A percentile compares a stretch with the other conserved stretches of the same genome.
phyloP scores from a whole-genome alignment of 2,888 invertebrate species.

The Caenorhabditis uteleia region DNA sequence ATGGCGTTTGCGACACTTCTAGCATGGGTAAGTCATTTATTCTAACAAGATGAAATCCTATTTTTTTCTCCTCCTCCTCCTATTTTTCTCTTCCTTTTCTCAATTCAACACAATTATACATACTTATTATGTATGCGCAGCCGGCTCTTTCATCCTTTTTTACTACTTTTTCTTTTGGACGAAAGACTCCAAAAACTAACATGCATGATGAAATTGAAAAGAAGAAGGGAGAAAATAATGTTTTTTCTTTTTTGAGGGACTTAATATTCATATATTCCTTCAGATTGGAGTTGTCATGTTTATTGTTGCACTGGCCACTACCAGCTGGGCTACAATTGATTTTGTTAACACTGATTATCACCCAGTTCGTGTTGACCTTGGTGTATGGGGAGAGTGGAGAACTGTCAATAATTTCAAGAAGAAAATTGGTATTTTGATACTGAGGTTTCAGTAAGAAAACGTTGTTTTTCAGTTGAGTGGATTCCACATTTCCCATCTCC shows the following conservation, averaged over 20 bases:
- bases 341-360: conserved; percentile 60
- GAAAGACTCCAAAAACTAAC: too few species aligned
- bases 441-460: neutral
- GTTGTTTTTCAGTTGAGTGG: conserved; percentile 64
- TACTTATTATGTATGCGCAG: too few species aligned
- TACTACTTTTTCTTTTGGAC: too few species aligned
- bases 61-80: neutral
- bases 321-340: conserved; percentile 61
- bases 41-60: too few species aligned
- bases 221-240: too few species aligned
- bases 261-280: too few species aligned
- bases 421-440: conserved; percentile 8
- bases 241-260: too few species aligned
- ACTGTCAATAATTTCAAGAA: conserved; percentile 38
- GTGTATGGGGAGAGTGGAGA: conserved; percentile 68
- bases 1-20: conserved; percentile 42
- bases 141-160: too few species aligned
- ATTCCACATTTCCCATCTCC: conserved; percentile 68
- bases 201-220: too few species aligned
- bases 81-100: too few species aligned
- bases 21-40: conserved; percentile 43
- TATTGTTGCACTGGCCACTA: conserved; percentile 56
- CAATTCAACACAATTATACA: too few species aligned
- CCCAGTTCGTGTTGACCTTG: conserved; percentile 56
- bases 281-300: conserved; percentile 57